Conservation (phyloP, 2,113 vertebrate genomes). For the Asarcornis scutulata region DNA sequence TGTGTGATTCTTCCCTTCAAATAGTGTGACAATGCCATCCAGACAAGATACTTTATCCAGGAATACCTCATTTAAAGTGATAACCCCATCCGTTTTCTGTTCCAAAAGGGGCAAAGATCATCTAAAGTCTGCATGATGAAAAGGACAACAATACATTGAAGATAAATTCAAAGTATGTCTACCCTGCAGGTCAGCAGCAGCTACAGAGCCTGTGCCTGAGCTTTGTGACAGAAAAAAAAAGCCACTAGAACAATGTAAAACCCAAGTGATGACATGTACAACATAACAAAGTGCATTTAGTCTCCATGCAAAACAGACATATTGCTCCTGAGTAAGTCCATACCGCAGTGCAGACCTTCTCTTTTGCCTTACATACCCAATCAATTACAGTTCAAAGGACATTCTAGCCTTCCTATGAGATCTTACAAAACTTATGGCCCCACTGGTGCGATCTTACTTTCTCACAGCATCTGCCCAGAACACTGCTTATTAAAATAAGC, state of each 20-base stretch:
- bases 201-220: background rate
- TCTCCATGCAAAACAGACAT: background rate
- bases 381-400: fast-evolving
- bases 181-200: background rate
- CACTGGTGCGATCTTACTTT: background rate
- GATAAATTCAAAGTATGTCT: background rate
- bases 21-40: background rate
- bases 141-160: background rate
- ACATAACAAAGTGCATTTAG: fast-evolving
- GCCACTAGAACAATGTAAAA: background rate
- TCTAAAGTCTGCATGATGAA: background rate
- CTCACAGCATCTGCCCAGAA: fast-evolving
- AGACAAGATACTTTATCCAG: background rate
- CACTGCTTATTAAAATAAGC: background rate
- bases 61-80: background rate
- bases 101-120: background rate
- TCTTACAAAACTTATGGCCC: background rate
- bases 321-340: background rate
- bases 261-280: fast-evolving
- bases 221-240: background rate
- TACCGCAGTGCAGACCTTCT: fast-evolving
- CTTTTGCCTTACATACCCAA: background rate
- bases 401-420: background rate
- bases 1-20: background rate
- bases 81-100: fast-evolving